Conservation (phyloP, 2,797 vertebrate species). For the Rhadinocentrus ornatus region DNA sequence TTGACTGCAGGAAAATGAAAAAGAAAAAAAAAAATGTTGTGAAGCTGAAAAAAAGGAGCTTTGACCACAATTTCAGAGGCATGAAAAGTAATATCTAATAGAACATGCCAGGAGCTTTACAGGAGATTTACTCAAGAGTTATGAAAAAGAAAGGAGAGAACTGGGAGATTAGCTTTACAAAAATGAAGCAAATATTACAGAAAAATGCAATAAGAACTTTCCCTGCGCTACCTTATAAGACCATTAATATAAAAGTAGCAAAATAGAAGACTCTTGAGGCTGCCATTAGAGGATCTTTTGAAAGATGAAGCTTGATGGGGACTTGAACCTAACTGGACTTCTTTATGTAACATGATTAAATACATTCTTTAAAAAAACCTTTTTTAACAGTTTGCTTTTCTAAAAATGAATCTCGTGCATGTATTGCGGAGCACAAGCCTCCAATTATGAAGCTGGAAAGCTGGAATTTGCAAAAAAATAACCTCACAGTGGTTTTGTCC, state of each 20-base stretch:
- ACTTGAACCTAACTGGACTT: slow-evolving; percentile 2
- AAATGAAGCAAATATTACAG: slow-evolving; percentile 74
- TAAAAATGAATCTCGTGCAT: slow-evolving; percentile 40
- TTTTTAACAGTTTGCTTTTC: slow-evolving; percentile 19
- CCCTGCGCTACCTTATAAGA: slow-evolving; percentile 63
- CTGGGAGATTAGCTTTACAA: slow-evolving; percentile 71
- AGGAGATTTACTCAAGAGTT: slow-evolving; percentile 76
- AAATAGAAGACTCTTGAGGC: slow-evolving; percentile 20
- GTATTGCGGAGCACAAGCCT: slow-evolving; percentile 36
- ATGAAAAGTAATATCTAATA: slow-evolving; percentile 77
- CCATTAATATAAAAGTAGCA: slow-evolving; percentile 35
- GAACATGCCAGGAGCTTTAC: slow-evolving; percentile 75
- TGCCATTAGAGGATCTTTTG: slow-evolving; percentile 34
- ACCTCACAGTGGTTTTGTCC: slow-evolving; percentile 17
- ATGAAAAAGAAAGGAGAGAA: slow-evolving; percentile 75
- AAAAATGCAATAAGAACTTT: slow-evolving; percentile 77
- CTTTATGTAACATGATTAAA: slow-evolving; percentile 21
- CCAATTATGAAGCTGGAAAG: slow-evolving; percentile 52
- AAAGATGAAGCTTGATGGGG: slow-evolving; percentile 5
- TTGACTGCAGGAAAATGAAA: slow-evolving; percentile 50
- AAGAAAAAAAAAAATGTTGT: slow-evolving; percentile 57
- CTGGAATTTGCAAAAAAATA: slow-evolving; percentile 18
- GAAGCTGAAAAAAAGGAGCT: slow-evolving; percentile 28
- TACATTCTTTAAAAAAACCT: neutral
- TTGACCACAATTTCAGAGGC: slow-evolving; percentile 62